Base-by-base conservation (phyloP, 2,113 vertebrate species). In the Neolamprologus modestus region DNA sequence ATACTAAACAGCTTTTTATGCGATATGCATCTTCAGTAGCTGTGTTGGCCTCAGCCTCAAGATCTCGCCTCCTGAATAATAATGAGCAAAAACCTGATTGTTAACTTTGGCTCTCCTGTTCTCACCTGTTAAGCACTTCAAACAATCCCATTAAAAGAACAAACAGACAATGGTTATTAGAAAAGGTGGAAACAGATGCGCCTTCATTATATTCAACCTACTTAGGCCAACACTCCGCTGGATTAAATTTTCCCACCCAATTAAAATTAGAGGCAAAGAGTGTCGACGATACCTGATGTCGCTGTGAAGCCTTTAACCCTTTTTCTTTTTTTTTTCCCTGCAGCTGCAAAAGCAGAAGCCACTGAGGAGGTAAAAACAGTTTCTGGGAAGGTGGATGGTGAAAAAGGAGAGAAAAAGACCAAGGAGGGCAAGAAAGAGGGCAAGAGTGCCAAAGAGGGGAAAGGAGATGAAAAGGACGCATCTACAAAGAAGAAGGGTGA, bases 331-430 rank as follows among this genome's bases (percentile, higher is more conserved):
- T 86, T 86, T 71, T 81, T 42, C 4, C 42, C 42, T 61, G 12
- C 89, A 97, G 97, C 96, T 57, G 96, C 93, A 12, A 96, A 96
- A 85, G 85, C 71, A 31, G 95, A 91, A 24, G 91, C 88, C 52
- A 96, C 93, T 8, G 91, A 94, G 37, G 95, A 96, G 80, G 96
- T 97, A 83, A 59, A 92, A 59, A 97, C 96, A 1, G 94, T 97
- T 17, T 95, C 97, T 0, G 96, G 94, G 8, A 97, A 97, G 83
- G 95, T 97, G 90, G 97, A 97, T 2, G 91, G 8, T 2, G 93
- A 96, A 5, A 96, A 96, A 88, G 92, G 80, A 33, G 94, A 94
- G 6, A 96, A 96, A 87, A 96, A 95, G 45, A 84, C 82, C 14
- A 96, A 96, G 55, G 94, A 95, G 3, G 92, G 83, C 31, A 95